Evolutionary conservation across 2,797 vertebrate species (phyloP).

Genomic region (Poecile montanus): DNA sequence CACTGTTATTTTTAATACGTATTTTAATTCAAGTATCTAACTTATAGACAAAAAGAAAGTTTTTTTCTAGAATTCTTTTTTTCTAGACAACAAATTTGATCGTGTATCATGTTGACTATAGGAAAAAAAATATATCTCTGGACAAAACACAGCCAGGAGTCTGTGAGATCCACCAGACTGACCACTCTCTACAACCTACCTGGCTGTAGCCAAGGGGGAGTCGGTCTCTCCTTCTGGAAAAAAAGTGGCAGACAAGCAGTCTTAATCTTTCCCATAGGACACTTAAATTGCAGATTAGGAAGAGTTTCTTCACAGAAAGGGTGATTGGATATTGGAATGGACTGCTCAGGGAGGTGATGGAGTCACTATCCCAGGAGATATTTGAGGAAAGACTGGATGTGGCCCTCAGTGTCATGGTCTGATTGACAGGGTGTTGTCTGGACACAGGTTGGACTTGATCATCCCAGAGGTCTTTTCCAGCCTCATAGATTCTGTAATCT

Average conservation of each 20-base stretch:
- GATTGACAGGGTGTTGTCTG: rapidly evolving
- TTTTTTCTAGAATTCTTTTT: background rate
- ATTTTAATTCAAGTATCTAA: background rate
- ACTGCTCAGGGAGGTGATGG: background rate
- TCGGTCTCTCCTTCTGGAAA: rapidly evolving
- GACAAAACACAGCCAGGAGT: background rate
- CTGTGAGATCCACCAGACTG: background rate
- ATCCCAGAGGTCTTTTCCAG: background rate
- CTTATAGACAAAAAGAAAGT: background rate
- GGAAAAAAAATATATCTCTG: background rate
- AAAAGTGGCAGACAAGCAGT: background rate
- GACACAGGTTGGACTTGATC: background rate
- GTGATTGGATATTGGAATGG: background rate
- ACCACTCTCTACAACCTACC: background rate
- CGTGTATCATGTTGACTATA: rapidly evolving
- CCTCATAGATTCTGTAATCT: background rate
- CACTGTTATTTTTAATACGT: background rate
- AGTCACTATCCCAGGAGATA: background rate
- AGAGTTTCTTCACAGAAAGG: background rate
- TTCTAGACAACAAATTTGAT: background rate
- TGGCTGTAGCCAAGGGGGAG: background rate
- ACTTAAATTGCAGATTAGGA: background rate
- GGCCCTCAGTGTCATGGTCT: background rate
- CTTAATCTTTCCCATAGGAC: background rate
- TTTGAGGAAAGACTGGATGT: background rate